Conservation (phyloP, 2,888 invertebrate species). For the Achlya flavicornis region DNA sequence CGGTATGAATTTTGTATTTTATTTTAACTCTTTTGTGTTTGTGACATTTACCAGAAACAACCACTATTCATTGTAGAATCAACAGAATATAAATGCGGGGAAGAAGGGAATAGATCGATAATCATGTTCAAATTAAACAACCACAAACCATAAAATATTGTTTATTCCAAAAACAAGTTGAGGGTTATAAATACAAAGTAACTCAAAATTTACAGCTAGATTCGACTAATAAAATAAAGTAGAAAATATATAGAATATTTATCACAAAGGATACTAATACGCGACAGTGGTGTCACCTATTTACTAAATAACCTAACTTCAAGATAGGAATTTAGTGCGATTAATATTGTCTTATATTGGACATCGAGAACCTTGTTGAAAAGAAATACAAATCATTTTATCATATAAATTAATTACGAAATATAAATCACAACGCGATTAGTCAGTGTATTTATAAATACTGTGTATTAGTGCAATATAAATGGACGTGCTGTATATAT, state of each 20-base stretch:
- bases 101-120: background rate
- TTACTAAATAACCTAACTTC: background rate
- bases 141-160: slow-evolving; percentile 60
- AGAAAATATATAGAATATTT: slow-evolving; percentile 23
- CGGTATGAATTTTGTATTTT: slow-evolving; percentile 37
- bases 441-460: background rate
- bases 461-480: slow-evolving; percentile 22
- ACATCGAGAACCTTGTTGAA: slow-evolving; percentile 35
- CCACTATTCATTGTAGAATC: too few relatives aligned
- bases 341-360: slow-evolving; percentile 67
- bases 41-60: too few relatives aligned
- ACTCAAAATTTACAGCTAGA: background rate
- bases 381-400: slow-evolving; percentile 10
- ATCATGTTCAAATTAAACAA: slow-evolving; percentile 27
- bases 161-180: slow-evolving; percentile 65
- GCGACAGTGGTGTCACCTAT: background rate
- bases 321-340: slow-evolving; percentile 59
- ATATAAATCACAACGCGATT: slow-evolving; percentile 6
- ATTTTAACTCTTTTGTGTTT: slow-evolving; percentile 9
- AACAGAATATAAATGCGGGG: too few relatives aligned
- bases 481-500: slow-evolving; percentile 27
- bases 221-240: slow-evolving; percentile 26
- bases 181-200: slow-evolving; percentile 30
- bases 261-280: slow-evolving; percentile 8
- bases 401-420: background rate